Evolutionary conservation across 2,797 vertebrate genomes (phyloP).

Genomic region (Otus scops): DNA sequence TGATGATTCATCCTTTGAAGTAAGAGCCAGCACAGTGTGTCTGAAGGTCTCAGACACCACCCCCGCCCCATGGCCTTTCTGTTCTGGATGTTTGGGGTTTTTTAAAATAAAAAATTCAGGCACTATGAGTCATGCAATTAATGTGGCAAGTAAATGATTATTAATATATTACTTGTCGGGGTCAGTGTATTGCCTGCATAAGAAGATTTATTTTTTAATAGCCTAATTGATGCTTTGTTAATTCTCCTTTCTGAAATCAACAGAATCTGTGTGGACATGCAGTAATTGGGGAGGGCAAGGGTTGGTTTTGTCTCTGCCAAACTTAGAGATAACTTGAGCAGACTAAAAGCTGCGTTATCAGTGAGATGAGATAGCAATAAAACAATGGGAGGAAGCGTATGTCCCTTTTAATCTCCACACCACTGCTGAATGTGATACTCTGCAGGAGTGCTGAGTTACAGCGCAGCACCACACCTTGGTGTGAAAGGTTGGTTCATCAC

Average conservation of each 20-base stretch:
- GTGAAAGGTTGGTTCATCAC: rapidly evolving
- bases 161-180: neutral
- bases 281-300: neutral
- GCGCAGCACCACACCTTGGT: rapidly evolving
- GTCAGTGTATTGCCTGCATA: neutral
- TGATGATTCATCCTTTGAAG: slow-evolving; percentile 44
- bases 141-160: neutral
- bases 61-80: neutral
- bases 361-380: neutral
- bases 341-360: neutral
- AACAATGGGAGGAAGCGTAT: neutral
- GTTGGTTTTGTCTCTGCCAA: neutral
- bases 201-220: neutral
- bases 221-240: neutral
- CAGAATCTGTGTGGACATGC: neutral
- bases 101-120: neutral
- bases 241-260: neutral
- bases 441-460: neutral
- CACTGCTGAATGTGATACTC: neutral
- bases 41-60: neutral
- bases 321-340: neutral
- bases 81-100: neutral
- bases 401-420: neutral
- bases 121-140: neutral
- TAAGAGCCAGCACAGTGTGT: slow-evolving; percentile 1